Base-by-base conservation (phyloP, 2,113 vertebrate genomes). In the Colius striatus region DNA sequence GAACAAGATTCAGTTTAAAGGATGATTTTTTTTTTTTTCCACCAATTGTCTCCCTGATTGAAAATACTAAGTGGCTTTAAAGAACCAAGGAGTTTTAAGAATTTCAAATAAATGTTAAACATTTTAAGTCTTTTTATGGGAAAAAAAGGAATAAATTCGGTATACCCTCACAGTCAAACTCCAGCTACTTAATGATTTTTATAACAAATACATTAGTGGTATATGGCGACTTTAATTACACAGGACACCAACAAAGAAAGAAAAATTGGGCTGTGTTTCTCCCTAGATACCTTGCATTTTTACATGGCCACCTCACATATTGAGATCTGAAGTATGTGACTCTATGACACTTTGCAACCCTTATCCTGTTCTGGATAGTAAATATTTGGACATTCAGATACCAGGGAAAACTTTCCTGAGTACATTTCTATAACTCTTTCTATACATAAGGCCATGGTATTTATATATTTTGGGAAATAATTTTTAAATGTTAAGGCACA, bases 1-100 rank as follows among this genome's bases (percentile, higher is more conserved):
- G 70, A 91, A 79, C 62, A 89, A 80, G 68, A 91, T 58, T 77
- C 60, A 55, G 11, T 91, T 93, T 86, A 80, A 92, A 91, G 51
- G 38, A 74, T 43, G 22, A 82, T 5, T 16, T 61, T 61, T 53
- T 86, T 34, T 10, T 81, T n/a, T n/a, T 13, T 47, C 5, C 27
- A 76, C 12, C 0, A 0, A 12, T 77, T 88, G 10, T 17, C 7
- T 94, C 45, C 27, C 15, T 74, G 20, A 29, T 77, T 90, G 51
- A 85, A 95, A 86, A 93, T 38, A 48, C 4, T 88, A 41, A 70
- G 27, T n/a, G 23, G 20, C 14, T 53, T 43, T 80, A 85, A 70
- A 65, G 19, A 45, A 7, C 9, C 20, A 87, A 43, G 23, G 15
- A 71, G 7, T 83, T 92, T 73, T 38, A 86, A 91, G 75, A 88